These are phyloP conservation scores for Germaria angustata DNA, from an alignment of 2,888 invertebrate genomes.

Conservation along the genomic window DNA sequence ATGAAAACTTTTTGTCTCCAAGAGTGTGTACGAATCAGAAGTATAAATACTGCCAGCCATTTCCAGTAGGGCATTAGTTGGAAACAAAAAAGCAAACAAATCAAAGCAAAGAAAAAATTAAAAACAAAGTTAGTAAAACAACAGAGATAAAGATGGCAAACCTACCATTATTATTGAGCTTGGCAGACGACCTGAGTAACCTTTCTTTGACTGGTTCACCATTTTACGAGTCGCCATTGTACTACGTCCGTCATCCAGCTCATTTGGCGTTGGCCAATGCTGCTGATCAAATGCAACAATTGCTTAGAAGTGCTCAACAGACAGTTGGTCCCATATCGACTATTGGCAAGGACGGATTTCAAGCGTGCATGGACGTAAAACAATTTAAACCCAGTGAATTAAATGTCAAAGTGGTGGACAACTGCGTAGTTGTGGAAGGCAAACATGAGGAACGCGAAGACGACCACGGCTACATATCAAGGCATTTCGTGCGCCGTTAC, in stretches of 20 bases:
- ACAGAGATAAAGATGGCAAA: constrained; percentile 72
- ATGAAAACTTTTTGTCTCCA: too few species aligned
- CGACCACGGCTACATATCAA: constrained; percentile 86
- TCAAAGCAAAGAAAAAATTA: too few species aligned
- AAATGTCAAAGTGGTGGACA: constrained; percentile 87
- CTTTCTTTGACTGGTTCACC: constrained; percentile 53
- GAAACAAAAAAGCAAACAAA: too few species aligned
- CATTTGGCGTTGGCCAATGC: constrained; percentile 27
- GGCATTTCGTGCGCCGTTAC: constrained; percentile 88
- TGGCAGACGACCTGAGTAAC: constrained; percentile 74
- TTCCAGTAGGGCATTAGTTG: too few species aligned
- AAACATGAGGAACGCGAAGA: constrained; percentile 88
- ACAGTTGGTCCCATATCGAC: constrained; percentile 67
- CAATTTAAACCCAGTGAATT: constrained; percentile 90
- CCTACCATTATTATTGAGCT: constrained; percentile 75
- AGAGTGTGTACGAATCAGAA: too few species aligned
- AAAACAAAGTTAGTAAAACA: too few species aligned
- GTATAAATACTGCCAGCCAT: too few species aligned
- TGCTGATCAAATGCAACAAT: constrained; percentile 85
- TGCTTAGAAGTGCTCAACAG: constrained; percentile 74
- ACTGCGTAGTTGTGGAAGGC: constrained; percentile 86
- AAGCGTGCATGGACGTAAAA: constrained; percentile 88
- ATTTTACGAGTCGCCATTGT: constrained; percentile 53
- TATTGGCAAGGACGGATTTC: constrained; percentile 84
- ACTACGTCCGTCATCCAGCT: too few species aligned